Conservation (phyloP, 2,113 vertebrate genomes). For the Ammodytes dubius region DNA sequence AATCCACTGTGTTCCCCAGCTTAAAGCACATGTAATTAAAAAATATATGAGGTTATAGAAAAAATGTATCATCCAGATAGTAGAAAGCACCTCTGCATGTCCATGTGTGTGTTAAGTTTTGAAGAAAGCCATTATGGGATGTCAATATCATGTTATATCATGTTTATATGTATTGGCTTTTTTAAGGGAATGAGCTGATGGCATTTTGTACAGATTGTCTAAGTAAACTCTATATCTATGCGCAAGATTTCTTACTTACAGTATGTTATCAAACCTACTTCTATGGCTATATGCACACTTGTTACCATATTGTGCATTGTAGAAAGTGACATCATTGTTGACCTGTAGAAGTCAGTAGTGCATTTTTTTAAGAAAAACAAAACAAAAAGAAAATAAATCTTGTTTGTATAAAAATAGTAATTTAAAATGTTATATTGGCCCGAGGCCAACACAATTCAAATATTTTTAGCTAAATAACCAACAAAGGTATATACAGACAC, state of each 20-base stretch:
- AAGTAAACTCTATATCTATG: slow-evolving; percentile 44
- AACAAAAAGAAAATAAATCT: slow-evolving; percentile 20
- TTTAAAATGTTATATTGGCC: slow-evolving; percentile 28
- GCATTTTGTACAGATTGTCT: slow-evolving; percentile 65
- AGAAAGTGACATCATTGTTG: slow-evolving; percentile 78
- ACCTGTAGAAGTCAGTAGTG: slow-evolving; percentile 71
- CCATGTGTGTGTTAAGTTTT: slow-evolving; percentile 19
- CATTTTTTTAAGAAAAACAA: slow-evolving; percentile 54
- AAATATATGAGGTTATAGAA: slow-evolving; percentile 38
- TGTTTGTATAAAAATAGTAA: slow-evolving; percentile 65
- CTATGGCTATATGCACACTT: slow-evolving; percentile 64
- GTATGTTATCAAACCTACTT: slow-evolving; percentile 44
- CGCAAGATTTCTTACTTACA: slow-evolving; percentile 42
- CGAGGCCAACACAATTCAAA: slow-evolving; percentile 17
- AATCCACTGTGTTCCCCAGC: slow-evolving; percentile 13
- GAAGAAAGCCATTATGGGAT: slow-evolving; percentile 24
- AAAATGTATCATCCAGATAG: slow-evolving; percentile 43
- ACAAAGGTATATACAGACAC: neutral
- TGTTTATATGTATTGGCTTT: slow-evolving; percentile 6
- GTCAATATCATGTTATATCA: slow-evolving; percentile 34
- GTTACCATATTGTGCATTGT: slow-evolving; percentile 60
- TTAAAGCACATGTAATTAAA: slow-evolving; percentile 42
- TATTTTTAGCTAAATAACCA: slow-evolving; percentile 22
- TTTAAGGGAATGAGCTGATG: slow-evolving; percentile 30
- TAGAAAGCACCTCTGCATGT: slow-evolving; percentile 43